Evolutionary conservation across 1,140 invertebrate genomes (phyloP).

Genomic region (Zaprionus davidi): DNA sequence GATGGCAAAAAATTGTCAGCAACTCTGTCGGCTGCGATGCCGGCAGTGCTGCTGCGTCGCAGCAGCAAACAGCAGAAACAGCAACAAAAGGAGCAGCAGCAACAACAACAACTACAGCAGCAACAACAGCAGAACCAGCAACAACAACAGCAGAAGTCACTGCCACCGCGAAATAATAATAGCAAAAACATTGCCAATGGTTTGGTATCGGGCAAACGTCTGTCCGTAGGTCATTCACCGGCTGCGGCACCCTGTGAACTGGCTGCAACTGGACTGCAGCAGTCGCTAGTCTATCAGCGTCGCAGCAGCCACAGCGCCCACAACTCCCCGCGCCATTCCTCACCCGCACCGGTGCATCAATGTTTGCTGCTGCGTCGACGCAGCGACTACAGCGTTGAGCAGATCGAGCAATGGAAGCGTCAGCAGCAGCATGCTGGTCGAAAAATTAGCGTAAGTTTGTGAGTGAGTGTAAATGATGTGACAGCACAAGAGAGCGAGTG

Average conservation of each 20-base stretch:
- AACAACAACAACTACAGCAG: constrained; percentile 30
- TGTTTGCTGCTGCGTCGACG: constrained; percentile 77
- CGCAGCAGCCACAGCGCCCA: constrained; percentile 62
- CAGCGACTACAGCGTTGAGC: constrained; percentile 77
- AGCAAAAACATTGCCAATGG: constrained; percentile 68
- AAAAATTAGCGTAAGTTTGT: constrained; percentile 72
- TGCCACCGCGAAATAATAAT: constrained; percentile 26
- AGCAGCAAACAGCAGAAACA: constrained; percentile 31
- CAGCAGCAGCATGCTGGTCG: constrained; percentile 65
- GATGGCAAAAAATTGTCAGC: constrained; percentile 70
- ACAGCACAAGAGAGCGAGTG: not conserved
- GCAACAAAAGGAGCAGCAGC: constrained; percentile 20
- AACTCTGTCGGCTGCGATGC: constrained; percentile 72
- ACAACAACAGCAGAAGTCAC: constrained; percentile 15
- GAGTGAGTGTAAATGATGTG: constrained; percentile 3
- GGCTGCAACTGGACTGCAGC: constrained; percentile 51
- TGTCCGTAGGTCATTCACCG: constrained; percentile 73
- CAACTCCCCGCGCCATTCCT: constrained; percentile 63
- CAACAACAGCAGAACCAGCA: constrained; percentile 18
- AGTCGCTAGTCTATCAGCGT: constrained; percentile 69
- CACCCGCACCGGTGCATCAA: constrained; percentile 67
- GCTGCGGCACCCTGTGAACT: constrained; percentile 35
- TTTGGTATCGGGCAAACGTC: constrained; percentile 48
- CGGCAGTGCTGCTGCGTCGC: constrained; percentile 65
- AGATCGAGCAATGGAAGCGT: constrained; percentile 76